Conservation (phyloP, 23 tunicate species). For the Diplosoma virens region DNA sequence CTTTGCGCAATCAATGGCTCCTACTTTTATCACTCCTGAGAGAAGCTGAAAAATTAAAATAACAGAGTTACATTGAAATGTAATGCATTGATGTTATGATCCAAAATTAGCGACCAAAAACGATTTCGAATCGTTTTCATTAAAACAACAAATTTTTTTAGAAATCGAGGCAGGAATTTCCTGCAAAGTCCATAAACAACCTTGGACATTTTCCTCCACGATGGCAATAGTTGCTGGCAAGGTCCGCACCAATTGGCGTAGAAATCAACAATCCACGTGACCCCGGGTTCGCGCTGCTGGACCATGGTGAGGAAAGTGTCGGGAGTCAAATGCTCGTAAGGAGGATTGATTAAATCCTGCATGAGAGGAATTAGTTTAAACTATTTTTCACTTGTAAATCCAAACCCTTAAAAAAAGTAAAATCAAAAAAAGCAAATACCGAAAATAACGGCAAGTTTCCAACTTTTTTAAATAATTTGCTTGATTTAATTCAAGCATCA, state of each 20-base stretch:
- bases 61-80: too few relatives aligned
- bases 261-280: conserved; percentile 94
- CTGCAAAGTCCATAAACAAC: conserved; percentile 36
- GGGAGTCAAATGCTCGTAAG: conserved; percentile 61
- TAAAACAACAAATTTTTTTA: too few relatives aligned
- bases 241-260: conserved; percentile 96
- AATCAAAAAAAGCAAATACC: too few relatives aligned
- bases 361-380: neutral
- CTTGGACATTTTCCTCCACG: conserved; percentile 85
- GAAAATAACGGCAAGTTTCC: too few relatives aligned
- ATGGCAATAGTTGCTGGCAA: conserved; percentile 71
- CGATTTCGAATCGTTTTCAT: too few relatives aligned
- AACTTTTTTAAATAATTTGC: too few relatives aligned
- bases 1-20: conserved; percentile 87
- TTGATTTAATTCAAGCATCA: too few relatives aligned
- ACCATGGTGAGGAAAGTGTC: conserved; percentile 53
- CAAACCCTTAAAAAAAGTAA: too few relatives aligned
- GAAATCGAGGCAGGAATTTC: too few relatives aligned
- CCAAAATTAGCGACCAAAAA: too few relatives aligned
- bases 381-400: too few relatives aligned
- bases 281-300: conserved; percentile 65
- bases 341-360: conserved; percentile 89
- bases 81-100: neutral
- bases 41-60: conserved; percentile 42
- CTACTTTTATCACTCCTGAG: conserved; percentile 63